Evolutionary conservation across 2,888 invertebrate genomes (phyloP).

Genomic region (Epistrophe eligans): DNA sequence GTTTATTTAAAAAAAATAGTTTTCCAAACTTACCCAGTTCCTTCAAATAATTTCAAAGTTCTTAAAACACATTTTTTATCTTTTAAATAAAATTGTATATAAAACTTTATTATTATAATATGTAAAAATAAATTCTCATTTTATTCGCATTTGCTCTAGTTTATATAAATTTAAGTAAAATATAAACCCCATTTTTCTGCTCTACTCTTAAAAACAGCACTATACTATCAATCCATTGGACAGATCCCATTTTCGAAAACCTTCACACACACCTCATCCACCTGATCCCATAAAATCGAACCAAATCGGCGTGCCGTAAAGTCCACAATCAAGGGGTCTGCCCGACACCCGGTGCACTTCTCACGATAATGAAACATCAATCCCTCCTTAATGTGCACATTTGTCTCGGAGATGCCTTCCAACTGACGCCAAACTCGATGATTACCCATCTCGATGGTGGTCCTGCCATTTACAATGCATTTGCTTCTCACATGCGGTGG

Average conservation of each 20-base stretch:
- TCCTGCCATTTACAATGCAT: slow-evolving; percentile 92
- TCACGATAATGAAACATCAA: slow-evolving; percentile 82
- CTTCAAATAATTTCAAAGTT: neutral
- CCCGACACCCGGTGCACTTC: slow-evolving; percentile 81
- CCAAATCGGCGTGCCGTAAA: slow-evolving; percentile 82
- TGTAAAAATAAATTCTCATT: slow-evolving; percentile 24
- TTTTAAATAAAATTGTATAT: neutral
- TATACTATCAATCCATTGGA: slow-evolving; percentile 69
- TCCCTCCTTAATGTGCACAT: slow-evolving; percentile 80
- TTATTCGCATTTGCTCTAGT: neutral
- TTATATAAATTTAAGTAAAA: neutral
- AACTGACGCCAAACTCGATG: slow-evolving; percentile 88
- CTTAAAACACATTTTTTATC: neutral
- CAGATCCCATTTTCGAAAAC: slow-evolving; percentile 81
- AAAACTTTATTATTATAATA: neutral
- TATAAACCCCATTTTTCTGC: neutral
- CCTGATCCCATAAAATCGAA: slow-evolving; percentile 81
- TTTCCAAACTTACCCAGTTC: neutral
- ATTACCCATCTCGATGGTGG: slow-evolving; percentile 94
- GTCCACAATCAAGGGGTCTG: slow-evolving; percentile 79
- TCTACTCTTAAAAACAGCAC: neutral
- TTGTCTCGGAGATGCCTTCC: slow-evolving; percentile 79
- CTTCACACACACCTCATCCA: slow-evolving; percentile 80
- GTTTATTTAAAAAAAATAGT: neutral
- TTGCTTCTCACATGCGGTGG: slow-evolving; percentile 93